Base-by-base conservation (phyloP, 2,113 vertebrate species). In the Natator depressus region DNA sequence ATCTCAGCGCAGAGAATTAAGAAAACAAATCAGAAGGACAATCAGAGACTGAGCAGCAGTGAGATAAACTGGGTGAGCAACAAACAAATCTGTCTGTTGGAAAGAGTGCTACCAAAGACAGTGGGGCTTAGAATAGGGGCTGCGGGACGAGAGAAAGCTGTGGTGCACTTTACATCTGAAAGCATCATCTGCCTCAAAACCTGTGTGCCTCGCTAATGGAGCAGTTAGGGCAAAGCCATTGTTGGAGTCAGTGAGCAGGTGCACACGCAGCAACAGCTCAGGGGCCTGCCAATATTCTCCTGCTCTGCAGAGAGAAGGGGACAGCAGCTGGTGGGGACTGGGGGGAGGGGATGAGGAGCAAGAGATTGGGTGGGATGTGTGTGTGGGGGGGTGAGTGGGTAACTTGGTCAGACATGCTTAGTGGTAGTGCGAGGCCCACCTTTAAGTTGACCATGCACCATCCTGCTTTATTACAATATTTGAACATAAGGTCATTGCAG, bases 291-390 rank as follows among this genome's bases (percentile, higher is more conserved):
- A 29, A 75, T 14, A 54, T 59, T 92, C 75, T 65, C 17, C 24
- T 46, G 55, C 55, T 89, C 83, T 82, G 22, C 5, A 22, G 88
- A 88, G 55, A 85, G 42, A 46, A 38, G 38, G 57, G 79, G 76
- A 57, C 38, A 17, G 91, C 91, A 96, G 94, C 91, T 97, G 96
- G 80, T 65, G 20, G 25, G 88, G 31, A 38, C 53, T 83, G 57
- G 31, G 72, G 90, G 72, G 49, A 27, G 38, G 10, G 6, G 25
- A 51, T 53, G 57, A 59, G 29, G 59, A 38, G 42, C 20, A 82
- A 49, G 27, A 19, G 25, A 59, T 38, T 46, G 57, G 24, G 27
- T 51, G 47, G 24, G 75, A 62, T 35, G 62, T 31, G 69, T 35
- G 6, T 2, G 3, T 20, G 79, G 54, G 79, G 57, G 29, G 50